These are phyloP conservation scores for Megaceryle maxima DNA, from an alignment of 2,113 vertebrate species.

Conservation along the genomic window DNA sequence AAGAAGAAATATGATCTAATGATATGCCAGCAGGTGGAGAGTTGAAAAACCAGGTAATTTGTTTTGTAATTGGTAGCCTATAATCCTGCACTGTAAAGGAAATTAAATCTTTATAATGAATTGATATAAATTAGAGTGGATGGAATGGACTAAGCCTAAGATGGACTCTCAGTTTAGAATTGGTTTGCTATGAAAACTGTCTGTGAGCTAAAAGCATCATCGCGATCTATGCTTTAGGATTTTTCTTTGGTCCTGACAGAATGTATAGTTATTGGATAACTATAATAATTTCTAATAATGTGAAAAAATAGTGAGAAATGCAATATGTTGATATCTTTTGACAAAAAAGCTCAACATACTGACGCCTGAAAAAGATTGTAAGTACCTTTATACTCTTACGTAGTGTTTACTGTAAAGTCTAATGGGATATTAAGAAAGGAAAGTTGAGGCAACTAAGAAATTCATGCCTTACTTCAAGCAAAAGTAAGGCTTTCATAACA, in stretches of 20 bases:
- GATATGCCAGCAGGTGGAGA: background rate
- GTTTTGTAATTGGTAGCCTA: background rate
- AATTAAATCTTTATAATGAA: background rate
- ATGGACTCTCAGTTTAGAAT: background rate
- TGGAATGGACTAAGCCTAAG: background rate
- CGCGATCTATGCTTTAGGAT: background rate
- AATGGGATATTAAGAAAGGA: background rate
- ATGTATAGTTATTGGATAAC: background rate
- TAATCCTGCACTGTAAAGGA: background rate
- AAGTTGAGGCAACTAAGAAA: background rate
- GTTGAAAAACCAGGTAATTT: background rate
- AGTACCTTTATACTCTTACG: background rate
- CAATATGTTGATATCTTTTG: background rate
- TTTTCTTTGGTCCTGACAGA: background rate
- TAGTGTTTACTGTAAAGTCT: background rate
- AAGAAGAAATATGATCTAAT: background rate
- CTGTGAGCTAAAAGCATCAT: background rate
- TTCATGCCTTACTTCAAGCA: background rate
- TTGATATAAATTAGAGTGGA: background rate
- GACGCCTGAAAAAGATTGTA: background rate
- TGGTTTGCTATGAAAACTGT: background rate
- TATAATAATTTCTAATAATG: background rate
- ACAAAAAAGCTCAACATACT: background rate
- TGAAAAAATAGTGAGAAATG: background rate
- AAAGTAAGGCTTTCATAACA: background rate